Percentiles rank a stretch among this genome's conserved stretches.
phyloP scores from a whole-genome alignment of 2,888 invertebrate species.

The Apeira syringaria region DNA sequence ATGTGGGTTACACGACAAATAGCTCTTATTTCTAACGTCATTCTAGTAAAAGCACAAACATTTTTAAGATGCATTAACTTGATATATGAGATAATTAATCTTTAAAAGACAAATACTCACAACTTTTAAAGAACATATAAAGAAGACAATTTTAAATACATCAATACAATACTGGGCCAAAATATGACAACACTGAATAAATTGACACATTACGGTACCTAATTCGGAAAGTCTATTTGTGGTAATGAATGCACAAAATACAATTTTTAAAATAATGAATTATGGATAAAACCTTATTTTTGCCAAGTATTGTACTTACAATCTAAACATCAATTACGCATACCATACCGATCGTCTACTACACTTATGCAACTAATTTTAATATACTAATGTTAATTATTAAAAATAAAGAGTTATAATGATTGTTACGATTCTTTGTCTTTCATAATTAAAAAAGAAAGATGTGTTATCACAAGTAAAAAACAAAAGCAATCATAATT shows the following conservation, averaged over 20 bases:
- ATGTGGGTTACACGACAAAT: background rate
- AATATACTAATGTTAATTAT: background rate
- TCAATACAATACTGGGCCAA: slow-evolving; percentile 2
- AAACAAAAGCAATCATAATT: slow-evolving; percentile 1
- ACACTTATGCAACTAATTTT: background rate
- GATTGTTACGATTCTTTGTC: slow-evolving; percentile 6
- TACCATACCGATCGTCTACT: slow-evolving; percentile 2
- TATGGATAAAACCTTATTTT: slow-evolving; percentile 2
- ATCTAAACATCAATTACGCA: slow-evolving; percentile 1
- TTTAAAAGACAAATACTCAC: slow-evolving; percentile 17
- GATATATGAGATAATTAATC: slow-evolving; percentile 20
- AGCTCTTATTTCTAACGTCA: background rate
- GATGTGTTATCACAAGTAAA: slow-evolving; percentile 9
- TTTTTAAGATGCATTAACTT: background rate
- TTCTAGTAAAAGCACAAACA: slow-evolving; percentile 6
- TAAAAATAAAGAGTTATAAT: slow-evolving; percentile 5
- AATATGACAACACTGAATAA: too few relatives aligned
- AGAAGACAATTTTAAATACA: background rate
- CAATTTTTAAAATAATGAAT: too few relatives aligned
- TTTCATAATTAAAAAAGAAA: slow-evolving; percentile 3
- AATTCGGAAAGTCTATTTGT: too few relatives aligned
- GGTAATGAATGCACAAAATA: too few relatives aligned
- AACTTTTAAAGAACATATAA: slow-evolving; percentile 1
- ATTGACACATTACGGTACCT: too few relatives aligned
- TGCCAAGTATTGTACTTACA: slow-evolving; percentile 3